Evolutionary conservation across 2,113 vertebrate species (phyloP).

Genomic region (Boulengeromyrus knoepffleri): DNA sequence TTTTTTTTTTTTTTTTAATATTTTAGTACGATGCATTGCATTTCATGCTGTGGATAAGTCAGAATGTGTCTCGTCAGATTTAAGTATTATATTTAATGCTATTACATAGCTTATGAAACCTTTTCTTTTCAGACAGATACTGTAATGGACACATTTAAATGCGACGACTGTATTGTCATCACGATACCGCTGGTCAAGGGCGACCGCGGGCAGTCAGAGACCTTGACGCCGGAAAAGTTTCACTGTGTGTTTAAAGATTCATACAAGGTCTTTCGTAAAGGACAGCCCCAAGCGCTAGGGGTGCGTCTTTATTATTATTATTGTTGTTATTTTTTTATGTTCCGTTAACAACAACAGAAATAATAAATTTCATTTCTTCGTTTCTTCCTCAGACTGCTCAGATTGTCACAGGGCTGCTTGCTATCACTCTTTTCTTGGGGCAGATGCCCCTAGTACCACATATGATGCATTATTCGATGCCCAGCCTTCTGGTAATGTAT

Average conservation of each 20-base stretch:
- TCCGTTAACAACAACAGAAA: too few relatives aligned
- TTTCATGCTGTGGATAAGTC: background rate
- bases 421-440: constrained; percentile 39
- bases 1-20: background rate
- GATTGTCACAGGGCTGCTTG: constrained; percentile 43
- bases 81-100: background rate
- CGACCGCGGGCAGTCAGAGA: constrained; percentile 13
- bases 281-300: constrained; percentile 56
- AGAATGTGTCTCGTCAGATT: background rate
- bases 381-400: constrained; percentile 49
- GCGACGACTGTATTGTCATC: constrained; percentile 58
- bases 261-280: constrained; percentile 56
- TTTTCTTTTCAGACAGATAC: background rate
- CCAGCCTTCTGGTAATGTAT: constrained; percentile 47
- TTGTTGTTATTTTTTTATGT: background rate
- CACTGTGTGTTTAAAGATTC: constrained; percentile 56
- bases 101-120: background rate
- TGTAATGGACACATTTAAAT: constrained; percentile 51
- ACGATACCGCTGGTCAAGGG: constrained; percentile 53
- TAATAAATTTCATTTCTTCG: background rate
- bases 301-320: constrained; percentile 35
- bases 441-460: too few relatives aligned
- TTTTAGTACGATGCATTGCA: background rate
- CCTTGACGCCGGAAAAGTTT: constrained; percentile 53
- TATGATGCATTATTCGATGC: background rate